phyloP scores from a whole-genome alignment of 2,113 vertebrate species.

The Vicugna pacos region DNA sequence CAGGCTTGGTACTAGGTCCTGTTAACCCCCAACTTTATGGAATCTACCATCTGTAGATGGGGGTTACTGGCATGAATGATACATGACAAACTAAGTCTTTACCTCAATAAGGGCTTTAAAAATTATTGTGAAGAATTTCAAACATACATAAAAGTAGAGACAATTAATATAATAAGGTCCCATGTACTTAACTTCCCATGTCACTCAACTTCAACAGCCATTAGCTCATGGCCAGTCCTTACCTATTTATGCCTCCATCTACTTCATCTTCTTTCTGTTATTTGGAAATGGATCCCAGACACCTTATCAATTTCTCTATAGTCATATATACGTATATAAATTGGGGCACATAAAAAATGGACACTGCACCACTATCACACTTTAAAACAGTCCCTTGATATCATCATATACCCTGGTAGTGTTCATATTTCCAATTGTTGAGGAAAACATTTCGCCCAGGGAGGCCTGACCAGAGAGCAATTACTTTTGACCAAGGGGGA shows the following conservation, averaged over 20 bases:
- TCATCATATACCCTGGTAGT: background rate
- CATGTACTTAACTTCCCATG: background rate
- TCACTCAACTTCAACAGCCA: background rate
- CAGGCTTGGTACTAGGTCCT: background rate
- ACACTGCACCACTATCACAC: background rate
- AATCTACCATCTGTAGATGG: background rate
- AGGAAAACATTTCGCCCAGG: background rate
- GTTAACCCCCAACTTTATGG: background rate
- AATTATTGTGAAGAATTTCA: background rate
- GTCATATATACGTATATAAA: background rate
- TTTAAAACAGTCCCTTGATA: background rate
- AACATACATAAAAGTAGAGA: conserved; percentile 25
- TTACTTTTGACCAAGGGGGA: conserved; percentile 42
- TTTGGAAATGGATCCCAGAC: conserved; percentile 49
- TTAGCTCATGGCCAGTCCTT: background rate
- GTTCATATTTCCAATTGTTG: conserved; percentile 7
- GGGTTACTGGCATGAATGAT: background rate
- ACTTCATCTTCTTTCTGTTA: conserved; percentile 16
- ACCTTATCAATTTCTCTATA: conserved; percentile 36
- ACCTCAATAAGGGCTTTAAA: conserved; percentile 2
- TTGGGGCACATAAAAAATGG: background rate
- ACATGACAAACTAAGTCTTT: background rate
- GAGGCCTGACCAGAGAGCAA: background rate
- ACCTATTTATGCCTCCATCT: background rate
- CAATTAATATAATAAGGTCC: background rate